Conservation (phyloP, 2,888 invertebrate species). For the Harpagoxenus sublaevis region DNA sequence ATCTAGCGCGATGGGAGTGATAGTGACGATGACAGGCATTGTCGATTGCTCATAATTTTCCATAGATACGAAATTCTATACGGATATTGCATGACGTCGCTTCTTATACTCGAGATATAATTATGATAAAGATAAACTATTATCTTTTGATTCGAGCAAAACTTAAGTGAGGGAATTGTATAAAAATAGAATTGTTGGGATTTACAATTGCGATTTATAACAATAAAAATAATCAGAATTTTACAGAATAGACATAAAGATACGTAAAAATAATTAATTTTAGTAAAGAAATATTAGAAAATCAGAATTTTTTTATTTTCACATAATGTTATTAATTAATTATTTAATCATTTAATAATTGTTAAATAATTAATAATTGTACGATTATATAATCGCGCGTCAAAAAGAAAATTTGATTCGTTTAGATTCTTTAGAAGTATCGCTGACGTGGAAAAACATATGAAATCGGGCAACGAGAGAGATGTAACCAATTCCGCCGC, state of each 20-base stretch:
- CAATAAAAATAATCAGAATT: background rate
- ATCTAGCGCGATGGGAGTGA: constrained; percentile 23
- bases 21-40: constrained; percentile 14
- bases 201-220: background rate
- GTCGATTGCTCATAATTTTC: constrained; percentile 43
- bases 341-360: too few relatives aligned
- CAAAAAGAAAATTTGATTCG: background rate
- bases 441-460: constrained; percentile 66
- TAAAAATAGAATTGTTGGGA: background rate
- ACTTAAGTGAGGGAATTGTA: background rate
- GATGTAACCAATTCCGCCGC: constrained; percentile 64
- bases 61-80: background rate
- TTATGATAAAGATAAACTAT: background rate
- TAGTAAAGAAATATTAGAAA: background rate
- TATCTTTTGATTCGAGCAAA: background rate
- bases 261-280: background rate
- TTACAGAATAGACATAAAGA: background rate
- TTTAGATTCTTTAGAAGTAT: constrained; percentile 5
- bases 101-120: background rate
- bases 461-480: constrained; percentile 63
- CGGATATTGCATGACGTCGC: background rate
- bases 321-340: background rate
- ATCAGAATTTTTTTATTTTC: background rate
- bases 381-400: background rate
- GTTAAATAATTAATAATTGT: background rate